Base-by-base conservation (phyloP, 2,797 vertebrate genomes). In the Catamblyrhynchus diadema region DNA sequence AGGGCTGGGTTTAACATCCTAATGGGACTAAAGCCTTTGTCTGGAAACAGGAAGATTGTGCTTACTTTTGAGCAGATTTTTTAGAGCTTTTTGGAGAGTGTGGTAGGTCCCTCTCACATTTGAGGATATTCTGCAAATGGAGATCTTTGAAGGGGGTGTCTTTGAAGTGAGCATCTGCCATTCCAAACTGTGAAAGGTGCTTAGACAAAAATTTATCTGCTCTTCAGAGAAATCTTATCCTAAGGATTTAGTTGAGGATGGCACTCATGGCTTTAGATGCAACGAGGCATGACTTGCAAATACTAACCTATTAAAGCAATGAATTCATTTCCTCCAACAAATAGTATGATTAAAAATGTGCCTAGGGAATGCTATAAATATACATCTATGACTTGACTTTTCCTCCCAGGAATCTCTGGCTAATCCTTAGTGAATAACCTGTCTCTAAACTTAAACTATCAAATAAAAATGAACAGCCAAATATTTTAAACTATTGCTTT, bases 401-500 rank as follows among this genome's bases (percentile, higher is more conserved):
- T 80, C 67, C 78, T 57, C 71, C 44, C 60, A 71, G 62, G 44
- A 91, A 81, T 62, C 57, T 92, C 88, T 82, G 66, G 42, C 65
- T 92, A 74, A 54, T 60, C 81, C 35, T 37, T 47, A 22, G 47
- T 39, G 77, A 89, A 69, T 41, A 89, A 88, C 21, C 32, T 20
- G 3, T n/a, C 47, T 84, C 65, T 66, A 66, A 75, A 37, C 24
- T 47, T n/a, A 88, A 92, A 85, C 57, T 37, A 71, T 47, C 54
- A 77, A 89, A 94, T 20, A 51, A 93, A 94, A 94, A 93, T 62
- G 56, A 96, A 79, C 72, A 89, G 50, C 30, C 72, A 83, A 80
- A 33, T 98, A 98, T 97, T 98, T 98, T 98, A 98, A 98, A 98
- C 98, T 98, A 98, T 98, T 98, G 98, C 98, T 98, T 98, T 98